A percentile compares a stretch with the other conserved stretches of the same genome.
Conservation (phyloP, 2,113 vertebrate genomes). For the Rallus limicola region DNA sequence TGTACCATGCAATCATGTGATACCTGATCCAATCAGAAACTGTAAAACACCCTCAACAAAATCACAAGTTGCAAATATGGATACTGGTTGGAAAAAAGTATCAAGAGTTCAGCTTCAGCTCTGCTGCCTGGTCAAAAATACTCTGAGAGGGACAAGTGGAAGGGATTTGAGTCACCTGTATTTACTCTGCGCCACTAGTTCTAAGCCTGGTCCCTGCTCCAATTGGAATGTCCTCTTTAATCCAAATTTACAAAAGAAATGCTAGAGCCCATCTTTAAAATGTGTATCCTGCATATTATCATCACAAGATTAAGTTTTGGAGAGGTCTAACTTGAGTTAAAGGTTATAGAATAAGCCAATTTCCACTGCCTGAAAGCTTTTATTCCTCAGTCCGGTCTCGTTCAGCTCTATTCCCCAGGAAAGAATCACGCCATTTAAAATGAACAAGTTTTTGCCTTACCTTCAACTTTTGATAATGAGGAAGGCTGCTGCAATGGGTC, state of each 20-base stretch:
- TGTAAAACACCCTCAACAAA: slow-evolving; percentile 50
- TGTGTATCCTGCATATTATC: neutral
- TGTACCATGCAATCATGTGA: slow-evolving; percentile 51
- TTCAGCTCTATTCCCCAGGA: slow-evolving; percentile 51
- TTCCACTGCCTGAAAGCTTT: slow-evolving; percentile 32
- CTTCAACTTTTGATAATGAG: slow-evolving; percentile 97
- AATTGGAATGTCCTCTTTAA: neutral
- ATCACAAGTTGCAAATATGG: slow-evolving; percentile 61
- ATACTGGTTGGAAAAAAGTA: too few species aligned
- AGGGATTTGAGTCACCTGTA: neutral
- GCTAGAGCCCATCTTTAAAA: neutral
- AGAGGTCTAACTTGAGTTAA: neutral
- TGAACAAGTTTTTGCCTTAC: slow-evolving; percentile 80
- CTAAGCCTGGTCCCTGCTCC: neutral
- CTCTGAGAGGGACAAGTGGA: neutral
- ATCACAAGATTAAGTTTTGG: neutral
- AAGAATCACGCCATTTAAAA: slow-evolving; percentile 69
- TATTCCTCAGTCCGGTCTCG: neutral
- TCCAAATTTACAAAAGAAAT: neutral
- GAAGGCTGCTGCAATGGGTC: slow-evolving; percentile 93
- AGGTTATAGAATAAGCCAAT: slow-evolving; percentile 24
- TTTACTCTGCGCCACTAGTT: neutral
- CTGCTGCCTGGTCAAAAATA: neutral
- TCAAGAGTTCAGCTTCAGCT: neutral
- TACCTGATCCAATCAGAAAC: slow-evolving; percentile 10